Evolutionary conservation across 2,888 invertebrate genomes (phyloP), one percentile per base, ranked within the genome.

Genomic region (Drosophila pullipes): DNA sequence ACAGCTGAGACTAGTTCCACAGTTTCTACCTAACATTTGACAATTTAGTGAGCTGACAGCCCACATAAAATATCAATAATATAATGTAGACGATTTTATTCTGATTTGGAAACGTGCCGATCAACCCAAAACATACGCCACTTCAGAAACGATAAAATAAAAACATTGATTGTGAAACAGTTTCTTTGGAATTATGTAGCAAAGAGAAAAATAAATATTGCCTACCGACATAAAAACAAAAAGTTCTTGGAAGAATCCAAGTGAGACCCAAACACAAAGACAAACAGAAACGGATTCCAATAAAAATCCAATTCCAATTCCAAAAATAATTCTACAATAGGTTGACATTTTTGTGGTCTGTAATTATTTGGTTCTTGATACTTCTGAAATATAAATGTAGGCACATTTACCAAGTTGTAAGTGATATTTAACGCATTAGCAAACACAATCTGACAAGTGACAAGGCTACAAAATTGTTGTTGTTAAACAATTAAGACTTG

Each of bases 31-130:
- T 49, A 72, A 68, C 13, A 54, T 61, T 69, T 65, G 67, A 74
- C 55, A 66, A 72, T 75, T 71, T 73, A 75, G 83, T 71, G 75
- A 65, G 37, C 31, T 44, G 58, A 10, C 59, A 67, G 61, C 44
- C 59, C 60, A 66, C 76, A 73, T 78, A 67, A 83, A 86, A 81
- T 64, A 69, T 65, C 70, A 75, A 81, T 73, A 78, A 67, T 69
- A 78, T 69, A 81, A 61, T 72, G 50, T 67, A 28, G 41, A 10
- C 31, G n/a, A 54, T 64, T 73, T 76, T 53, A 57, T 77, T 55
- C 57, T 57, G 57, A 65, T 54, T 76, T 61, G 0, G 30, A 55
- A 80, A 68, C 67, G 59, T 54, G 63, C 44, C 31, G 30, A 64
- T 66, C 55, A 59, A 57, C 31, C 41, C 55, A 77, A 77, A 73